Base-by-base conservation (phyloP, 2,797 vertebrate genomes). In the Amblyraja radiata region DNA sequence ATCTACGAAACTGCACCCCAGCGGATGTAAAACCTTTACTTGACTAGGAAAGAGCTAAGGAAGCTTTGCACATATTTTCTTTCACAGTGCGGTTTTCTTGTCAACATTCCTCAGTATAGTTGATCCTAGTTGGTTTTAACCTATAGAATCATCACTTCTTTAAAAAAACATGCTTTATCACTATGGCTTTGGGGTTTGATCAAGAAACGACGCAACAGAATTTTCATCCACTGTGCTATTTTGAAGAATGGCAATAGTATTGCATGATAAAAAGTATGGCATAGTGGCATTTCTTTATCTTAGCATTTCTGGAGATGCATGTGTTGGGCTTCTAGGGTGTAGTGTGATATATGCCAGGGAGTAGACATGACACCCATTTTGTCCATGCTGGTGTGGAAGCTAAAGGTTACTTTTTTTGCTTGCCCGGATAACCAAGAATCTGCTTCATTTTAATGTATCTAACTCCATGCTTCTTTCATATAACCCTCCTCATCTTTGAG, bases 141-240 rank as follows among this genome's bases (percentile, higher is more conserved):
- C 81, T 13, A 13, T 84, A 61, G 25, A n/a, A 61, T n/a, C 65
- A 16, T 68, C n/a, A 65, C 11, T n/a, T 88, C 63, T 88, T 18
- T 88, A 65, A 16, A 68, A 54, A 88, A 68, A 32, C 68, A 32
- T 68, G 61, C 84, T 39, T 88, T 32, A 32, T 88, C n/a, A 88
- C 63, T 88, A n/a, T 61, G 84, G 68, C 84, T 88, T 86, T 63
- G 65, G 84, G 84, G 68, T 88, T 88, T 32, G 65, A 68, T 68
- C 68, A 88, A 46, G 63, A 65, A 68, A n/a, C 16, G 84, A 68
- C 61, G 63, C 6, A 88, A 88, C 61, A 63, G n/a, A 88, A 23
- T 65, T 88, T n/a, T 32, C 36, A 2, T 88, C 84, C 36, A 16
- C 28, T 58, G 23, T 28, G 13, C n/a, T 32, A 18, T 68, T 88